Base-by-base conservation (phyloP, 2,888 invertebrate genomes). In the Thecocarcelia acutangulata region DNA sequence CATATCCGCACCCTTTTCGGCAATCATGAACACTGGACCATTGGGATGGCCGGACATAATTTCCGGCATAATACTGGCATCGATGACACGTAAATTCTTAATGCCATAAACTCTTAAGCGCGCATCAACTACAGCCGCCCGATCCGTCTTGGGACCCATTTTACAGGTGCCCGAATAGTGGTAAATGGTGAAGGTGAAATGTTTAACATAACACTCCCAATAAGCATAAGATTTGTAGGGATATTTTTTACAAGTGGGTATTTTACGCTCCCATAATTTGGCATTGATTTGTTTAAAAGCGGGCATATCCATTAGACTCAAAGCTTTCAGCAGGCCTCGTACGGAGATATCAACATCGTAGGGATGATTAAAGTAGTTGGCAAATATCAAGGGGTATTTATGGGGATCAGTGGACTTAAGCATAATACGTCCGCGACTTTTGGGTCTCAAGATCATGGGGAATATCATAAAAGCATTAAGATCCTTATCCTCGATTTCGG, bases 361-460 rank as follows among this genome's bases (percentile, higher is more conserved):
- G 4, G 92, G 92, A 82, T 94, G 92, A 9, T 93, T 91, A 72
- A 94, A 92, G 87, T 96, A 96, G 86, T 95, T 95, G 2, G 95
- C 93, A 83, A 93, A 92, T 76, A 96, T 92, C 50, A 92, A 88
- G 0, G 96, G 96, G 85, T 93, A 92, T 21, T 93, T 92, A 19
- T 92, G 91, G 0, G 95, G 95, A 88, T 95, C 93, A 0, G 87
- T 92, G 63, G 93, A 92, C 85, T 92, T 93, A 13, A 96, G 90
- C 86, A 93, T 93, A 15, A 96, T 88, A 73, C 91, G 91, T 0
- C 96, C 96, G n/a, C 93, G 92, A 37, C 94, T 94, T 86, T 93
- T 93, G 0, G 96, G 94, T 61, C 94, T 92, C 90, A 96, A 85
- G 1, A 94, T 88, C 92, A 94, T 93, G 1, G 94, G 93, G 68